Evolutionary conservation across 2,888 invertebrate genomes (phyloP), one percentile per base, ranked within the genome.

Genomic region (Drosophila pegasa): DNA sequence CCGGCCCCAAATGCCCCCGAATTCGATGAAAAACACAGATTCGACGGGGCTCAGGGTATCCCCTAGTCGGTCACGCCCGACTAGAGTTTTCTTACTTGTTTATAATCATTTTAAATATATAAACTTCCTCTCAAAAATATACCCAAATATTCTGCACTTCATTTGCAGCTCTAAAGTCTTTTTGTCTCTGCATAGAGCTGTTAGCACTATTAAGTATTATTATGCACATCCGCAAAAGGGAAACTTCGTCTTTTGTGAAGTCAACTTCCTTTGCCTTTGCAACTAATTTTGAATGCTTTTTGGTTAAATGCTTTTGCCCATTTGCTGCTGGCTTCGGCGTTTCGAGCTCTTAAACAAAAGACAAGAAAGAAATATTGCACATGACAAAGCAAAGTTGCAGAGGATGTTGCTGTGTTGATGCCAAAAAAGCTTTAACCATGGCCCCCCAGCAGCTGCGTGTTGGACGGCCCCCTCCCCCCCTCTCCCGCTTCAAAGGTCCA

Each of bases 381-480:
- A 86, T 86, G 81, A 83, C 87, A 80, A 71, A 68, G 84, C 80
- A 80, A 83, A 80, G 64, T 72, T 82, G 68, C 79, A 62, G 76
- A 50, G 35, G 50, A 50, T 50, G 35, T 25, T 50, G 33, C 33
- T n/a, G 14, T 33, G 48, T 20, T 48, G 58, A 70, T 78, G 66
- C 66, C 80, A 83, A 76, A 82, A 81, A 81, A 79, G 86, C 83
- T 71, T 67, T 70, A 68, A 40, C 82, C 54, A 74, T 47, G 56
- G 16, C 27, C 16, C 2, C 27, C 47, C 16, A 55, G 45, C 65
- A 47, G 56, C 57, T 73, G 64, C 79, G 61, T 65, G 59, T 29
- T 48, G 55, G 43, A 10, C 55, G 38, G 25, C 38, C 48, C 12
- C 29, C 37, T n/a, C 48, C 37, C 37, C 18, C 10, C 38, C 48